phyloP scores from a whole-genome alignment of 1,140 invertebrate genomes.

The Rhynchophorus ferrugineus region DNA sequence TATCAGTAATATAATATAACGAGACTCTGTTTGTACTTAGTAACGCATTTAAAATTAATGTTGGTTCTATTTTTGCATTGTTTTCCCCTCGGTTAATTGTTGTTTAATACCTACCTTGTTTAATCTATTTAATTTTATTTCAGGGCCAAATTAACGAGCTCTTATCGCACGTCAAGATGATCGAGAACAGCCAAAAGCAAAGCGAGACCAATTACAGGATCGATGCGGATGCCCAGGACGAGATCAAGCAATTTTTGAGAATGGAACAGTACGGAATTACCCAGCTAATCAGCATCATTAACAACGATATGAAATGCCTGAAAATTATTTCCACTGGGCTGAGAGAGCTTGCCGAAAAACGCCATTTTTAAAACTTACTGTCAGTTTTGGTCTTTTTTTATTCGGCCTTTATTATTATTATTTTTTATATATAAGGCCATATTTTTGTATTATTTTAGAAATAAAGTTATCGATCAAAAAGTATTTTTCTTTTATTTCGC shows the following conservation, averaged over 20 bases:
- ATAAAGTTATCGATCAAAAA: too few relatives aligned
- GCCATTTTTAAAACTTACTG: constrained; percentile 10
- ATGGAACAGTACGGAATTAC: constrained; percentile 80
- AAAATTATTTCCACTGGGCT: constrained; percentile 76
- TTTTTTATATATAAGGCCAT: too few relatives aligned
- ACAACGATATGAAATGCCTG: constrained; percentile 65
- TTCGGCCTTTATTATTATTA: too few relatives aligned
- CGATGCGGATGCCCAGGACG: constrained; percentile 53
- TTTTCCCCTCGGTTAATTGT: too few relatives aligned
- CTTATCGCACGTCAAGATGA: constrained; percentile 55
- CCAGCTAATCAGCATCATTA: constrained; percentile 71
- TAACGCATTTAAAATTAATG: too few relatives aligned
- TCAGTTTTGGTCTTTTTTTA: too few relatives aligned
- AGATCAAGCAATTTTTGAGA: constrained; percentile 64
- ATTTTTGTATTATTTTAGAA: too few relatives aligned
- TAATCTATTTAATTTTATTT: too few relatives aligned
- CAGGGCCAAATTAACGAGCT: constrained; percentile 83
- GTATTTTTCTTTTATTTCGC: too few relatives aligned
- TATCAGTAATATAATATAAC: too few relatives aligned
- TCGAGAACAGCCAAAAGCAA: constrained; percentile 22
- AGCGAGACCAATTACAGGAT: constrained; percentile 50
- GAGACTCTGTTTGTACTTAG: too few relatives aligned
- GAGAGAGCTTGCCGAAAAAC: constrained; percentile 38
- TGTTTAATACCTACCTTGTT: too few relatives aligned
- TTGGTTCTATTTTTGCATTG: neutral